phyloP scores from a whole-genome alignment of 2,888 invertebrate species.

The Melinopterus prodromus region DNA sequence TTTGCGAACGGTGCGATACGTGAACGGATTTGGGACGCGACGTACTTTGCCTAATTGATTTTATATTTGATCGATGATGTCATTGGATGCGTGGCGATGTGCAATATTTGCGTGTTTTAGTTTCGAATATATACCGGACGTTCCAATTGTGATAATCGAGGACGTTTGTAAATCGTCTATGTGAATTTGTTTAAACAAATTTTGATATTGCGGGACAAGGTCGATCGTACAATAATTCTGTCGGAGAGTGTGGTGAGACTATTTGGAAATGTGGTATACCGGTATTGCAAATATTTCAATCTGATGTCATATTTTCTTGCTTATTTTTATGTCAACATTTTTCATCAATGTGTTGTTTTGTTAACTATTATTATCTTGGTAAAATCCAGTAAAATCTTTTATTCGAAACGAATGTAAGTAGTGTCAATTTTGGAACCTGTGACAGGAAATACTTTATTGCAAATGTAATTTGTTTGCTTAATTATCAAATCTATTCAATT shows the following conservation, averaged over 20 bases:
- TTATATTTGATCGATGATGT: not conserved
- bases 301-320: not conserved
- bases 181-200: not conserved
- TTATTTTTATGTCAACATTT: too few species aligned
- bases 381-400: too few species aligned
- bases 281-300: not conserved
- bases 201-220: not conserved
- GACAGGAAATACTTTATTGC: too few species aligned
- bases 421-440: too few species aligned
- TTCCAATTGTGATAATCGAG: not conserved
- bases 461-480: too few species aligned
- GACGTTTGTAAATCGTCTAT: not conserved
- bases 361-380: too few species aligned
- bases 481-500: too few species aligned
- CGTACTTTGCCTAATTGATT: not conserved
- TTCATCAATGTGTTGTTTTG: too few species aligned
- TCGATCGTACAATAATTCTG: not conserved
- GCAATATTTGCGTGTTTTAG: not conserved
- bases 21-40: conserved; percentile 4
- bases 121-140: not conserved
- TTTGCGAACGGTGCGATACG: not conserved
- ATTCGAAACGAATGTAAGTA: too few species aligned
- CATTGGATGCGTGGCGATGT: not conserved
- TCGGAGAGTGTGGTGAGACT: not conserved
- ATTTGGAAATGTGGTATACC: not conserved